A percentile compares a stretch with the other conserved stretches of the same genome.
Conservation (phyloP, 2,113 vertebrate genomes). For the Probosciger aterrimus region DNA sequence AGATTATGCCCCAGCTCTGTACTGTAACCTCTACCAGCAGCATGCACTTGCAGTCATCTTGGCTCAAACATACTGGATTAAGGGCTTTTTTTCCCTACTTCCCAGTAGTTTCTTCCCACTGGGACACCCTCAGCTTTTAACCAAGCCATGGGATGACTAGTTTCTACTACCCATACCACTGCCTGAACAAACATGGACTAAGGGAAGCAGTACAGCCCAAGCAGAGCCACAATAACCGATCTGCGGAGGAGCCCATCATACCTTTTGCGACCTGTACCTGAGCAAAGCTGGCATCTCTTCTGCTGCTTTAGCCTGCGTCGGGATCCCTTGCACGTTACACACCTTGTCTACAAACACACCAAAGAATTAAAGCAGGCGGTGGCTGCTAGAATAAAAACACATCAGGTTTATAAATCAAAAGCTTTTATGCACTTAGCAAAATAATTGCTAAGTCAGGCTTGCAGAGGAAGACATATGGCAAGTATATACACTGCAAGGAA, state of each 20-base stretch:
- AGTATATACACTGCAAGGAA: neutral
- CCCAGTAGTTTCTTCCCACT: neutral
- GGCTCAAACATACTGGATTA: neutral
- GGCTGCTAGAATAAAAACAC: neutral
- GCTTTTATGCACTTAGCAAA: neutral
- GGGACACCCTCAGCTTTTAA: neutral
- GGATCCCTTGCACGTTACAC: conserved; percentile 4
- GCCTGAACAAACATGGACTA: rapidly evolving
- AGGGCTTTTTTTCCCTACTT: neutral
- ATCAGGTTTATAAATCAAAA: neutral
- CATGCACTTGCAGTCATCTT: rapidly evolving
- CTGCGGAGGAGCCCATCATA: neutral
- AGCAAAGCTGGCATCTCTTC: conserved; percentile 28
- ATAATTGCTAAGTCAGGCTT: neutral
- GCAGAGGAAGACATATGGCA: neutral
- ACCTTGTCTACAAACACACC: neutral
- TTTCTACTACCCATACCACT: neutral
- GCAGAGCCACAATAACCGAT: rapidly evolving
- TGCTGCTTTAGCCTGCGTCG: neutral
- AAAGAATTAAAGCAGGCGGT: neutral
- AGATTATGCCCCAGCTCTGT: neutral
- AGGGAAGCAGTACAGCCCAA: rapidly evolving
- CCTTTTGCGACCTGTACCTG: conserved; percentile 38
- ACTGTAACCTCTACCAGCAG: neutral
- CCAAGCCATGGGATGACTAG: neutral